Base-by-base conservation (phyloP, 1,140 invertebrate genomes). In the Heterodera schachtii region DNA sequence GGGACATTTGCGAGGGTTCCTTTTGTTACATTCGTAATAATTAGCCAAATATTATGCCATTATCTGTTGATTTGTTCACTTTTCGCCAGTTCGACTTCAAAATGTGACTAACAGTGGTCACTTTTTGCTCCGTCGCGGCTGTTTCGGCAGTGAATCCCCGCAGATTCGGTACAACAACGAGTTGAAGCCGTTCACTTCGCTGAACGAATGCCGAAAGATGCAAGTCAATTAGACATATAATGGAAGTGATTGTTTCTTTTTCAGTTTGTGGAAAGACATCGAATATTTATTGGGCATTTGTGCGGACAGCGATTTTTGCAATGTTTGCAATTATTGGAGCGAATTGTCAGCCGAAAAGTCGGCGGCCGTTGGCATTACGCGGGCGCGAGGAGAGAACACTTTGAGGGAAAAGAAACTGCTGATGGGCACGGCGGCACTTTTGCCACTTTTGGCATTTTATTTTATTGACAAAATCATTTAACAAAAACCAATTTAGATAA, bases 231-330 rank as follows among this genome's bases (percentile, higher is more conserved):
- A 41, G 19, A 52, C 21, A 21, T 7, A 43, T 52, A 74, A 41
- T 52, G 3, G 44, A 73, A 19, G 41, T 6, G n/a, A 21, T 43
- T 41, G 19, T 78, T 49, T 46, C 43, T 9, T n/a, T 78, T 31
- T 64, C 49, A 78, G 77, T 43, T n/a, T 78, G n/a, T 78, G 77
- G 77, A 78, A 69, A 9, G 77, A 78, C 70, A 70, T 78, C 43
- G 77, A 78, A 69, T 78, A 47, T 69, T 69, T 78, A 49, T n/a
- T 78, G 21, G n/a, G 31, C 21, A 69, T 78, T 43, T 78, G 77
- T 46, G 77, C 77, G 49, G 77, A 78, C 47, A 69, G 19, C 47
- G 77, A 78, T 69, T 78, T 43, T 69, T 78, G 77, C 70, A 78
- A 78, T 69, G 47, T 78, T 44, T 78, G 77, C 70, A 47, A 78